Evolutionary conservation across 2,888 invertebrate species (phyloP), one percentile per base, ranked within the genome.

Genomic region (Xiphydria camelus): DNA sequence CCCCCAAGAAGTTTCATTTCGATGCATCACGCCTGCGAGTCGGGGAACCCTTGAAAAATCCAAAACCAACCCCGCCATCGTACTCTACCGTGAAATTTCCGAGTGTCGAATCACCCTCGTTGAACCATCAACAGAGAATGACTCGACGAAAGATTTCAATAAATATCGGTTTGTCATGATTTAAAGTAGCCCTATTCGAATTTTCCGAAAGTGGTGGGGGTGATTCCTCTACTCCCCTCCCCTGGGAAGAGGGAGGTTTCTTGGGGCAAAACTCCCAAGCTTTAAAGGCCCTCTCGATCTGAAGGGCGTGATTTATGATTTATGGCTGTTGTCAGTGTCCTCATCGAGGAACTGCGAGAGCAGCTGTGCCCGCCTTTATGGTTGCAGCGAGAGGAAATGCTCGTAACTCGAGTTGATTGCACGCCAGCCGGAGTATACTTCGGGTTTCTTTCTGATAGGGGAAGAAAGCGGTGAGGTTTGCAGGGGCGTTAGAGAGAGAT

Each of bases 1-100:
- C 54, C 45, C 34, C 43, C 44, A 53, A n/a, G 53, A 54, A 62
- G 60, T 62, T 61, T 62, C 62, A 55, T 59, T 55, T 50, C 51
- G 56, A 46, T n/a, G n/a, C n/a, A n/a, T n/a, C n/a, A n/a, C n/a
- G n/a, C n/a, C n/a, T n/a, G n/a, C n/a, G n/a, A n/a, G n/a, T n/a
- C n/a, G n/a, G n/a, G n/a, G n/a, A n/a, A n/a, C n/a, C n/a, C n/a
- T n/a, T n/a, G n/a, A n/a, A n/a, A n/a, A n/a, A n/a, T n/a, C n/a
- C n/a, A n/a, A n/a, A n/a, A n/a, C n/a, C n/a, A n/a, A n/a, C n/a
- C n/a, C n/a, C n/a, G n/a, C n/a, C n/a, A n/a, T n/a, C n/a, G n/a
- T n/a, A n/a, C n/a, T n/a, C n/a, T n/a, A n/a, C n/a, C n/a, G n/a
- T n/a, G n/a, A n/a, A n/a, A n/a, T n/a, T n/a, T n/a, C n/a, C n/a